These are phyloP conservation scores for Drosophila dunni DNA, from an alignment of 1,140 invertebrate genomes.

Conservation along the genomic window DNA sequence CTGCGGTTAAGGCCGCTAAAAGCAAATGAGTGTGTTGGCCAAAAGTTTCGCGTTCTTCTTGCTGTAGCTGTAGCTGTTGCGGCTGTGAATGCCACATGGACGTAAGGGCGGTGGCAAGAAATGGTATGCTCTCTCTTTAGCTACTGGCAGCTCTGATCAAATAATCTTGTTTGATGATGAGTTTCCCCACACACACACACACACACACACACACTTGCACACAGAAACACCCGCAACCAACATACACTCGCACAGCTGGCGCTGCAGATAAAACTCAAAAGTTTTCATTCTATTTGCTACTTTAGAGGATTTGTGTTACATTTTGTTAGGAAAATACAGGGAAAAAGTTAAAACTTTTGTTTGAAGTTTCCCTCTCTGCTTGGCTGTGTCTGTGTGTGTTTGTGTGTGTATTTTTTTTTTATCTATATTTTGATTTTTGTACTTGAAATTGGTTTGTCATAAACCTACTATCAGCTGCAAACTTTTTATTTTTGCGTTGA, in stretches of 20 bases:
- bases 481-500: slow-evolving; percentile 43
- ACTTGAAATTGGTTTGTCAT: slow-evolving; percentile 79
- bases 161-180: slow-evolving; percentile 83
- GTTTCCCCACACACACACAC: slow-evolving; percentile 62
- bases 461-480: slow-evolving; percentile 51
- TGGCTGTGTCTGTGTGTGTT: neutral
- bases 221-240: slow-evolving; percentile 22
- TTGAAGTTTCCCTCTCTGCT: slow-evolving; percentile 44
- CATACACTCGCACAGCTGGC: slow-evolving; percentile 38
- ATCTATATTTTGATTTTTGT: slow-evolving; percentile 73
- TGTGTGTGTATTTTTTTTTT: slow-evolving; percentile 5
- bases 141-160: slow-evolving; percentile 74
- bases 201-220: slow-evolving; percentile 28
- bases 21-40: slow-evolving; percentile 70
- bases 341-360: slow-evolving; percentile 56
- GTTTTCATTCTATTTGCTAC: slow-evolving; percentile 81
- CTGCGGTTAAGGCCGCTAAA: slow-evolving; percentile 53
- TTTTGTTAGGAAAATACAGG: slow-evolving; percentile 49
- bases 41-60: slow-evolving; percentile 45
- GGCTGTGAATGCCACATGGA: slow-evolving; percentile 16
- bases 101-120: neutral
- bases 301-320: slow-evolving; percentile 79
- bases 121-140: slow-evolving; percentile 22
- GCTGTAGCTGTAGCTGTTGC: slow-evolving; percentile 16
- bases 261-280: slow-evolving; percentile 61